Evolutionary conservation across 2,888 invertebrate genomes (phyloP).

Genomic region (Nasonovia ribisnigri): DNA sequence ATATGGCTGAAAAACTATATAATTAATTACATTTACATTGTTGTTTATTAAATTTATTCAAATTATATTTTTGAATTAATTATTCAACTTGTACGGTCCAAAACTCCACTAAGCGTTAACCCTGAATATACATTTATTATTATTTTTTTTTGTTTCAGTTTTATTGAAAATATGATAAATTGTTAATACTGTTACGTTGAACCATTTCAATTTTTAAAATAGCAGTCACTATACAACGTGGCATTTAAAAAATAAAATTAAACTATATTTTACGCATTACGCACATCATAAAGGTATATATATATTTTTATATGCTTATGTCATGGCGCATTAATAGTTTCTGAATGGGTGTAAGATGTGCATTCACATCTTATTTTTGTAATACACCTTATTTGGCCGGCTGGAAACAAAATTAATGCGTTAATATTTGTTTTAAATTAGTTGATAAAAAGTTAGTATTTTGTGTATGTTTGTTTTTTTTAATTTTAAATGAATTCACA

Average conservation of each 20-base stretch:
- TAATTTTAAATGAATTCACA: too few relatives aligned
- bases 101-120: neutral
- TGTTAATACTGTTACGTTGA: neutral
- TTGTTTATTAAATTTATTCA: slow-evolving; percentile 37
- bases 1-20: slow-evolving; percentile 12
- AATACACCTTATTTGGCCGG: neutral
- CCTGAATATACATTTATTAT: neutral
- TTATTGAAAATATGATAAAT: slow-evolving; percentile 35
- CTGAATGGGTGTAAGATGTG: neutral
- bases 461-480: too few relatives aligned
- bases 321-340: neutral
- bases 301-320: neutral
- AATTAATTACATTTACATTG: slow-evolving; percentile 33
- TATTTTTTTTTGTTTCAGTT: neutral
- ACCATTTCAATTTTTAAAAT: slow-evolving; percentile 29
- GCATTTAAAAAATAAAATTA: neutral
- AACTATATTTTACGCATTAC: neutral
- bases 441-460: neutral
- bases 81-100: slow-evolving; percentile 13
- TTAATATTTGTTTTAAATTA: neutral
- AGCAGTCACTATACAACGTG: neutral
- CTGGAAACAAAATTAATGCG: neutral
- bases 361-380: neutral
- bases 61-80: slow-evolving; percentile 52
- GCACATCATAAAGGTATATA: neutral